Evolutionary conservation across 2,797 vertebrate species (phyloP).

Genomic region (Parauchenoglanis ngamensis): DNA sequence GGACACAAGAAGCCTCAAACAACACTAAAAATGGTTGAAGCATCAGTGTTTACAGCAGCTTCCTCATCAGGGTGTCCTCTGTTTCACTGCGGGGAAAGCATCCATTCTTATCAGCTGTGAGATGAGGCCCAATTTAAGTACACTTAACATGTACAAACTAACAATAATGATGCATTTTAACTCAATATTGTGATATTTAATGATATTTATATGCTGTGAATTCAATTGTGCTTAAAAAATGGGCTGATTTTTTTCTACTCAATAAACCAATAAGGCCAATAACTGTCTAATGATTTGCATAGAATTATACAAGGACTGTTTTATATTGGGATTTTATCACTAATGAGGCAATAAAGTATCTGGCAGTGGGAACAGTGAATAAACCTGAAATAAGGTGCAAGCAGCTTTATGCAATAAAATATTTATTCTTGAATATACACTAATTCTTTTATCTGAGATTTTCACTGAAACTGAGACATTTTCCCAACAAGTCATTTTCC

Average conservation of each 20-base stretch:
- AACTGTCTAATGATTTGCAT: neutral
- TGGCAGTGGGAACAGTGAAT: neutral
- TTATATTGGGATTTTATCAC: neutral
- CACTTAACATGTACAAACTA: neutral
- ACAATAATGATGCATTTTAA: neutral
- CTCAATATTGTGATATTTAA: constrained; percentile 7
- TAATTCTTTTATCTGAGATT: neutral
- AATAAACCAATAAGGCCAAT: neutral
- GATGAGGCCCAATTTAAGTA: neutral
- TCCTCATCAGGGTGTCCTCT: neutral
- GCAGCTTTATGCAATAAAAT: neutral
- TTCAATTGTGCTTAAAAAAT: constrained; percentile 1
- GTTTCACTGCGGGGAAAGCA: neutral
- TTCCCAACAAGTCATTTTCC: neutral
- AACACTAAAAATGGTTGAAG: neutral
- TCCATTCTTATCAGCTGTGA: neutral
- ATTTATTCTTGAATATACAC: neutral
- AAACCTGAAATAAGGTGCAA: neutral
- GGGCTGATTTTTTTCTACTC: neutral
- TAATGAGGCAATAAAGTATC: neutral
- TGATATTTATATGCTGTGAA: neutral
- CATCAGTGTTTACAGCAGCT: neutral
- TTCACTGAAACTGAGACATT: neutral
- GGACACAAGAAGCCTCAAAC: neutral
- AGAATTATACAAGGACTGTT: neutral